These are phyloP conservation scores for Euthynnus affinis DNA, from an alignment of 2,797 vertebrate species.

Conservation along the genomic window DNA sequence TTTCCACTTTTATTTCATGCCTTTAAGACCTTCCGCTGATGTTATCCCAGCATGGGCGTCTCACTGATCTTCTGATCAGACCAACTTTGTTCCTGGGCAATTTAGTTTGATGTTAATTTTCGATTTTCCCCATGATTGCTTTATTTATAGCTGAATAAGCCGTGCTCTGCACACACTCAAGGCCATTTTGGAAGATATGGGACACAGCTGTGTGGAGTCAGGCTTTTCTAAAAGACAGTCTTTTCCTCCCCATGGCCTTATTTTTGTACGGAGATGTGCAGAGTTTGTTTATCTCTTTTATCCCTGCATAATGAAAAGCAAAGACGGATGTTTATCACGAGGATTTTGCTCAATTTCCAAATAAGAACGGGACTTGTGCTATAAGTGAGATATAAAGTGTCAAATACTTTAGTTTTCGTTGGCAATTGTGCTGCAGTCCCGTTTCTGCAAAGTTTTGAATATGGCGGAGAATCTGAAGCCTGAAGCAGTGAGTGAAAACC, in stretches of 20 bases:
- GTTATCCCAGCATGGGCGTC: neutral
- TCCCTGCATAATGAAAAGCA: conserved; percentile 54
- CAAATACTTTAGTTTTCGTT: conserved; percentile 15
- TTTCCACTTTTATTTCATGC: conserved; percentile 13
- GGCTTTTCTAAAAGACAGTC: conserved; percentile 57
- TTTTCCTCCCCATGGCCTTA: conserved; percentile 37
- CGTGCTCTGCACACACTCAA: conserved; percentile 49
- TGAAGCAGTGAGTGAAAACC: neutral
- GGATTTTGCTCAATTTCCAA: conserved; percentile 47
- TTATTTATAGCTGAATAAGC: conserved; percentile 63
- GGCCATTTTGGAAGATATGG: conserved; percentile 70
- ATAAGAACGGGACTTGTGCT: conserved; percentile 15
- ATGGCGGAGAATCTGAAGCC: neutral
- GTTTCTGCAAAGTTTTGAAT: conserved; percentile 12
- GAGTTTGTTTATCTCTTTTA: conserved; percentile 47
- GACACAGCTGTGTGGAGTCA: conserved; percentile 76
- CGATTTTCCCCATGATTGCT: conserved; percentile 29
- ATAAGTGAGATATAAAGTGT: conserved; percentile 30
- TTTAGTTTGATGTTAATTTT: conserved; percentile 30
- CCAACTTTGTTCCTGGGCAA: conserved; percentile 30
- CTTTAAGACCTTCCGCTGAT: neutral
- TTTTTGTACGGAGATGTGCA: conserved; percentile 37
- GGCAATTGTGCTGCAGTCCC: neutral
- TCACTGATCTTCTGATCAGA: conserved; percentile 9
- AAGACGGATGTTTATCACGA: conserved; percentile 39